Base-by-base conservation (phyloP, 2,797 vertebrate genomes). In the Hippoglossus hippoglossus region DNA sequence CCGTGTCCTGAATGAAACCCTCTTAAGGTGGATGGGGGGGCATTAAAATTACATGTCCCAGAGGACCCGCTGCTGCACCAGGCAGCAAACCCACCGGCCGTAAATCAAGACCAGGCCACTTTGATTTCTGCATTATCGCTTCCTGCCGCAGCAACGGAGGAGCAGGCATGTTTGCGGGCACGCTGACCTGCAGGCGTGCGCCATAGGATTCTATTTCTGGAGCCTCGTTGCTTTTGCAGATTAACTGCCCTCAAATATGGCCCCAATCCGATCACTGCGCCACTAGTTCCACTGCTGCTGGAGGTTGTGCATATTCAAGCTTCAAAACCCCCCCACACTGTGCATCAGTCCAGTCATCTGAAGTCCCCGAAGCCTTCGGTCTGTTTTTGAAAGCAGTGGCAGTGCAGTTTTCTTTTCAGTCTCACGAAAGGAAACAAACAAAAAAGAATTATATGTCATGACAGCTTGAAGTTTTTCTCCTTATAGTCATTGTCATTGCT, bases 41-140 rank as follows among this genome's bases (percentile, higher is more conserved):
- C 84, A 89, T 91, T 87, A 85, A 93, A 90, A 75, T 86, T 87
- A 79, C 70, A 87, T 75, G 70, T 84, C 88, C 87, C 76, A 10
- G 10, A 71, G 79, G 85, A 88, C 73, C 2, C 15, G 24, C 73
- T 71, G 80, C 63, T 11, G 65, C 46, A 62, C 61, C 71, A 19
- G 67, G 73, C 62, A 51, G 66, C 63, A 68, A 66, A 71, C 49
- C 52, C 61, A 24, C 39, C 3, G 46, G 46, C 73, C 69, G 73
- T 87, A 91, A 89, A 92, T 93, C 90, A 89, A 72, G 83, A 80
- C 24, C 6, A 5, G 71, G 71, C 71, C 65, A 66, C 73, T 82
- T 72, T 80, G 80, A 89, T 90, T 92, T 85, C 82, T 86, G 87
- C 82, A 85, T 82, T 46, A 75, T 80, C 28, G 34, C 75, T 63